These are phyloP conservation scores for Cygnus atratus DNA, from an alignment of 2,113 vertebrate species.

Conservation along the genomic window DNA sequence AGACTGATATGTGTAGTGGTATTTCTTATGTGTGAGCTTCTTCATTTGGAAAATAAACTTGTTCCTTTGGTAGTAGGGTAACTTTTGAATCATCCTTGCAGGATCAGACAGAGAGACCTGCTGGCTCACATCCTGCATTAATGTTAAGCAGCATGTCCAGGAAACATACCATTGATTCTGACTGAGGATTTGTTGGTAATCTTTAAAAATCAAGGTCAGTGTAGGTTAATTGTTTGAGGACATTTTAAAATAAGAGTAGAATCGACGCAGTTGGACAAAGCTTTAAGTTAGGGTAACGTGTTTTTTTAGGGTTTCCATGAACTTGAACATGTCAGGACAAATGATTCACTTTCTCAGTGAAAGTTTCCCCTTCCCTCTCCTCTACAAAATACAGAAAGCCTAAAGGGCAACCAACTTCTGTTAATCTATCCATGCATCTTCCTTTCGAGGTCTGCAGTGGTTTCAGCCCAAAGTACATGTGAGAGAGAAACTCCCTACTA, in stretches of 20 bases:
- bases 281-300: not conserved
- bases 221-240: not conserved
- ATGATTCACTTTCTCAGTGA: not conserved
- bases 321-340: not conserved
- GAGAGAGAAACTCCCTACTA: not conserved
- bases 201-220: not conserved
- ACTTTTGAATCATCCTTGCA: not conserved
- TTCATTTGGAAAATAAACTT: slow-evolving; percentile 20
- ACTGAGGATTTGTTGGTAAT: not conserved
- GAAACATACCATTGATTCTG: not conserved
- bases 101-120: not conserved
- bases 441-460: not conserved
- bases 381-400: not conserved
- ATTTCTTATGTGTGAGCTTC: not conserved
- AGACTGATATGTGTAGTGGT: slow-evolving; percentile 4
- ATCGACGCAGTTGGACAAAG: not conserved
- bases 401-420: not conserved
- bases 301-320: not conserved
- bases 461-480: not conserved
- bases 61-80: not conserved
- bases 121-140: not conserved
- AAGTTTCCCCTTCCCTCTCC: not conserved
- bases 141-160: not conserved
- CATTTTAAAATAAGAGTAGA: not conserved
- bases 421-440: not conserved